Percentiles rank a stretch among this genome's conserved stretches.
These are phyloP conservation scores for Zaprionus lachaisei DNA, from an alignment of 1,140 invertebrate species.

Conservation along the genomic window DNA sequence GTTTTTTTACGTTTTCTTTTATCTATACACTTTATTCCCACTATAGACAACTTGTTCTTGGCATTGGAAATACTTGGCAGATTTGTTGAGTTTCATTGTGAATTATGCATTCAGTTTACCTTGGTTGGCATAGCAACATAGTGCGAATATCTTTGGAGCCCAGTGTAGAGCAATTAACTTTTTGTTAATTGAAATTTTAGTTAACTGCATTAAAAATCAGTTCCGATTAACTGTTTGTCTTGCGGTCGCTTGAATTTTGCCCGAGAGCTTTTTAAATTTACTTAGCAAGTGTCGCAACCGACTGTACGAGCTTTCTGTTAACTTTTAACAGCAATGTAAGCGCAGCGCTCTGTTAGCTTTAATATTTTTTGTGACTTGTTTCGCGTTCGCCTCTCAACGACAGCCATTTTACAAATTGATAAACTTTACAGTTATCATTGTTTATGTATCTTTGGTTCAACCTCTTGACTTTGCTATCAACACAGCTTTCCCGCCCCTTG, in stretches of 20 bases:
- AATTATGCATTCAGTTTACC: slow-evolving; percentile 17
- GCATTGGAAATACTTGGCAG: slow-evolving; percentile 19
- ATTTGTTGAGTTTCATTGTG: slow-evolving; percentile 24
- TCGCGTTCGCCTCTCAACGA: slow-evolving; percentile 1
- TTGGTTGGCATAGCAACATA: background rate
- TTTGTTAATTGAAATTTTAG: background rate
- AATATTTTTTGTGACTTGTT: slow-evolving; percentile 7
- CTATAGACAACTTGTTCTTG: slow-evolving; percentile 1
- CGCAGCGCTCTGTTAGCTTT: slow-evolving; percentile 11
- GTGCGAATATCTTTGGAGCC: background rate
- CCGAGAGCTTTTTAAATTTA: background rate
- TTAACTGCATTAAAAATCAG: background rate
- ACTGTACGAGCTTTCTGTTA: slow-evolving; percentile 18
- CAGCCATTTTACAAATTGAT: slow-evolving; percentile 79
- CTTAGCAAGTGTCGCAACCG: slow-evolving; percentile 32
- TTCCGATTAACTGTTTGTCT: background rate
- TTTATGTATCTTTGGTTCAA: slow-evolving; percentile 71
- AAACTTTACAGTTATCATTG: slow-evolving; percentile 80
- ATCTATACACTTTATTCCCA: slow-evolving; percentile 5
- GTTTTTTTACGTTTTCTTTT: slow-evolving; percentile 22
- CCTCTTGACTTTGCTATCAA: slow-evolving; percentile 62
- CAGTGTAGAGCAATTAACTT: background rate
- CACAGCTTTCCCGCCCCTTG: slow-evolving; percentile 38
- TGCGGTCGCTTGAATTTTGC: background rate
- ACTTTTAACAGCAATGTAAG: slow-evolving; percentile 21